Evolutionary conservation across 2,888 invertebrate species (phyloP).

Genomic region (Meloe dianella): DNA sequence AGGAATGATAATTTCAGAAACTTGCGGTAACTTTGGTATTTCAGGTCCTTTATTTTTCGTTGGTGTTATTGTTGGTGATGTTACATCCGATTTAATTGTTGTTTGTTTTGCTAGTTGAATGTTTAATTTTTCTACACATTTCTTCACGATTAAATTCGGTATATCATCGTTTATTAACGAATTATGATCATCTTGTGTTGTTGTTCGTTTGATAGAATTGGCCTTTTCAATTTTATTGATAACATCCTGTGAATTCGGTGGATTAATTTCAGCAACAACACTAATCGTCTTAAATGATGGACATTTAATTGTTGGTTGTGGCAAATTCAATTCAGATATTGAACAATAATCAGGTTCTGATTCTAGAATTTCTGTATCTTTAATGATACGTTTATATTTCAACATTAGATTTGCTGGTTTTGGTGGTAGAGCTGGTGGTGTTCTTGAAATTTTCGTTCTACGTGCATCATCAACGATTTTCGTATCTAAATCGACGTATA

Average conservation of each 20-base stretch:
- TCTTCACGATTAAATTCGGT: conserved; percentile 49
- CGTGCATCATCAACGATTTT: conserved; percentile 44
- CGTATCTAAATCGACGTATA: conserved; percentile 70
- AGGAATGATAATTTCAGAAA: conserved; percentile 75
- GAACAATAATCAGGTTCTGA: conserved; percentile 78
- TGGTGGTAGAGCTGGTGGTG: conserved; percentile 78
- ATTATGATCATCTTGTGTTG: conserved; percentile 34
- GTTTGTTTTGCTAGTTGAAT: conserved; percentile 55
- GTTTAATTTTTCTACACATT: conserved; percentile 54
- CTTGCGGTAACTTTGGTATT: conserved; percentile 77
- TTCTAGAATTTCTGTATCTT: conserved; percentile 48
- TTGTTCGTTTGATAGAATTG: conserved; percentile 24
- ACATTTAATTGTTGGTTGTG: conserved; percentile 42
- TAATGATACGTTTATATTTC: conserved; percentile 63
- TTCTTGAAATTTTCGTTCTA: conserved; percentile 65
- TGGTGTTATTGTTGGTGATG: background rate
- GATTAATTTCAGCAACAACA: conserved; percentile 55
- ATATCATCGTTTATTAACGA: conserved; percentile 35
- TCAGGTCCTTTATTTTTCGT: conserved; percentile 63
- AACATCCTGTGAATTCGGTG: conserved; percentile 46
- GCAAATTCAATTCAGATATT: conserved; percentile 73
- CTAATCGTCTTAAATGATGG: conserved; percentile 49
- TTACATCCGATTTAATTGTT: conserved; percentile 45
- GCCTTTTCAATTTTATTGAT: conserved; percentile 44
- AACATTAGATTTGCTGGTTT: conserved; percentile 77